Base-by-base conservation (phyloP, 2,113 vertebrate species). In the Psephotus haematonotus region DNA sequence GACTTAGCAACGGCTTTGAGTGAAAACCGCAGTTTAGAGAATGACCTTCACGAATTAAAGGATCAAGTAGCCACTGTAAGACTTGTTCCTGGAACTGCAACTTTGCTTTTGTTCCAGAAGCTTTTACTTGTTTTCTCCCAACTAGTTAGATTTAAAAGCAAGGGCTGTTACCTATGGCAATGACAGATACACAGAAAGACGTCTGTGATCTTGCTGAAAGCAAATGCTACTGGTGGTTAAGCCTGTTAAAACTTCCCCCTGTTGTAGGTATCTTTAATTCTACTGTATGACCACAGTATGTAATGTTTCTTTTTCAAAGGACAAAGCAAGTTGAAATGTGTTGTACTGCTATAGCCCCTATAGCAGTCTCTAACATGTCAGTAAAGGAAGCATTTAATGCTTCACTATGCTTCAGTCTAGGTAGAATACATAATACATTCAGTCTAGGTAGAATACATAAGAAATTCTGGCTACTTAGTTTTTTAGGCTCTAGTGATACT, bases 11-110 rank as follows among this genome's bases (percentile, higher is more conserved):
- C 97, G 44, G 93, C 98, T 41, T 82, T 98, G 86, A 97, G 88
- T 7, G 95, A 97, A 37, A 98, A 98, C 39, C 91, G 86, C 33
- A 96, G 83, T n/a, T 85, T 99, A n/a, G 91, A 97, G 33, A 93
- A 90, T 0, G 90, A 98, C 33, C 71, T 98, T 5, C 23, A 49
- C 13, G 98, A 98, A 13, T 78, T 98, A 53, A 98, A 97, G 85
- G 82, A 90, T 22, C 97, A 98, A 91, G 93, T 98, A 74, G 83
- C 92, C 37, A 96, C 95, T 20, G 99, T 99, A 98, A 94, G 98
- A 65, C 50, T 67, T 44, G 47, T 50, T 72, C 7, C 20, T 76
- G 63, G 9, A 67, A 69, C 55, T 68, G 24, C n/a, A 68, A 31
- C 50, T 70, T 82, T 72, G 19, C 31, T 44, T 72, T 76, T 46